A percentile compares a stretch with the other conserved stretches of the same genome.
Evolutionary conservation across 2,113 vertebrate species (phyloP).

Genomic region (Hippoglossus stenolepis): DNA sequence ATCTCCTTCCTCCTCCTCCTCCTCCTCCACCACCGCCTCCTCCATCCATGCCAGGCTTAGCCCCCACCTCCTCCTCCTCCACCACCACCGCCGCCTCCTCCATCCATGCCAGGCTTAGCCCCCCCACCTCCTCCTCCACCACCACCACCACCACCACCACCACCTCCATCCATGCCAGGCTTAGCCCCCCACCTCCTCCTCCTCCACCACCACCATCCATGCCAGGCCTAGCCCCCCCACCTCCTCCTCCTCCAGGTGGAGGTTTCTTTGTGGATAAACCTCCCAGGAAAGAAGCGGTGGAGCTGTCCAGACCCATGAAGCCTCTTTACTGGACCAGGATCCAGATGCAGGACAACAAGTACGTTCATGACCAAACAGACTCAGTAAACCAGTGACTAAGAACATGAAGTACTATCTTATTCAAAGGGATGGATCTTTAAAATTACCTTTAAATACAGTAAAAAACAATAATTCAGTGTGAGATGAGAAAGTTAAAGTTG

Average conservation of each 20-base stretch:
- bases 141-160: constrained; percentile 48
- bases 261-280: constrained; percentile 74
- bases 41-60: constrained; percentile 35
- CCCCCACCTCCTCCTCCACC: constrained; percentile 42
- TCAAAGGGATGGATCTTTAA: no score
- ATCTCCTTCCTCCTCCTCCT: constrained; percentile 35
- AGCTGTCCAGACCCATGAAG: constrained; percentile 93
- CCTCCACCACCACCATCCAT: constrained; percentile 61
- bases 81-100: neutral
- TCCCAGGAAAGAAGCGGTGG: constrained; percentile 88
- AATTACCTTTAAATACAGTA: no score
- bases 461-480: no score
- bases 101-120: no score
- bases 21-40: constrained; percentile 61
- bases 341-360: constrained; percentile 92
- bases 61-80: constrained; percentile 61
- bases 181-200: constrained; percentile 46
- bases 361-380: constrained; percentile 43
- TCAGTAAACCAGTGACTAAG: neutral
- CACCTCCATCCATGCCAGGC: constrained; percentile 49
- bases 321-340: constrained; percentile 97
- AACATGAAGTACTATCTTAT: neutral
- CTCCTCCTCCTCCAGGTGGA: constrained; percentile 56
- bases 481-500: no score
- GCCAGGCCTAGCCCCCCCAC: constrained; percentile 47